phyloP scores from a whole-genome alignment of 2,113 vertebrate species.

The Dasypus novemcinctus region DNA sequence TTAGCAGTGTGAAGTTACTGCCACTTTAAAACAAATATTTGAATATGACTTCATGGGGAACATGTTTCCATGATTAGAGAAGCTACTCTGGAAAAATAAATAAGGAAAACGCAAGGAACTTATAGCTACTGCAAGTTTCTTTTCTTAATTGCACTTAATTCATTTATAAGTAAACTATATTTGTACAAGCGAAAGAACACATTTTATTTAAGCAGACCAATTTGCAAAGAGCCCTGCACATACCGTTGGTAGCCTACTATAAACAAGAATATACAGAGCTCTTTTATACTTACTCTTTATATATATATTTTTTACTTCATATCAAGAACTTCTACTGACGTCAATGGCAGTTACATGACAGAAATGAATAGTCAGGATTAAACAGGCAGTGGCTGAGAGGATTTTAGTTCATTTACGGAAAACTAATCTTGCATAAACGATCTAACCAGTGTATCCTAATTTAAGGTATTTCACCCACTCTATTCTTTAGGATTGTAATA shows the following conservation, averaged over 20 bases:
- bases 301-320: constrained; percentile 62
- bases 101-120: constrained; percentile 59
- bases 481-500: background rate
- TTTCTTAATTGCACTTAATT: constrained; percentile 79
- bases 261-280: constrained; percentile 63
- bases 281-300: constrained; percentile 55
- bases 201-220: constrained; percentile 73
- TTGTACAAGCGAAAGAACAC: constrained; percentile 55
- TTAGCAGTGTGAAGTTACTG: background rate
- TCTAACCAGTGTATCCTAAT: background rate
- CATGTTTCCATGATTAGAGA: constrained; percentile 76
- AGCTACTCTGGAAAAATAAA: constrained; percentile 75
- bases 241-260: constrained; percentile 48
- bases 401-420: constrained; percentile 8
- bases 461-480: background rate
- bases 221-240: constrained; percentile 48
- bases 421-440: background rate
- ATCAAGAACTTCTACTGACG: constrained; percentile 64
- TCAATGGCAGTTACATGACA: constrained; percentile 29
- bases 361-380: background rate
- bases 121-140: constrained; percentile 61
- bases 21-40: constrained; percentile 80
- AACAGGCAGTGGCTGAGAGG: background rate
- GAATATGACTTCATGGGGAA: constrained; percentile 73
- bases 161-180: constrained; percentile 68